Evolutionary conservation across 1,140 invertebrate species (phyloP).

Genomic region (Bombus haemorrhoidalis): DNA sequence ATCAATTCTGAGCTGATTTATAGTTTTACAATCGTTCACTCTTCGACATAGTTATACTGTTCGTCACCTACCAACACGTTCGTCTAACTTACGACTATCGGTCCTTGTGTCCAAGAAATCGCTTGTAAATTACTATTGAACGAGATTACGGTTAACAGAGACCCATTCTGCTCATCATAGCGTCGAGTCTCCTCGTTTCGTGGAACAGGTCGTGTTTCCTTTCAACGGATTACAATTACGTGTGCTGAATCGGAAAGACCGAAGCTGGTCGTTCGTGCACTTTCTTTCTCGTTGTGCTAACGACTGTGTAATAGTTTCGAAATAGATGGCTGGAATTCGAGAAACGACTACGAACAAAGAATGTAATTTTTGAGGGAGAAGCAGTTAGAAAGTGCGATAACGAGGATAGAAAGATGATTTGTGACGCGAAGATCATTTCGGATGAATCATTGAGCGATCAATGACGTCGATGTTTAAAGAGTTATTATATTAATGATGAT

Average conservation of each 20-base stretch:
- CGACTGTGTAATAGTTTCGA: neutral
- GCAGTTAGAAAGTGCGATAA: neutral
- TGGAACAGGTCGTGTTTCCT: neutral
- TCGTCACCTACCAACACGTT: too few species aligned
- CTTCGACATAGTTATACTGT: too few species aligned
- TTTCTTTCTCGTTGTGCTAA: neutral
- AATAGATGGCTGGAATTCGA: neutral
- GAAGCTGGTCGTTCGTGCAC: neutral
- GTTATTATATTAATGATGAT: too few species aligned
- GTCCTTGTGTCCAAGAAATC: slow-evolving; percentile 21
- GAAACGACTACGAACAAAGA: neutral
- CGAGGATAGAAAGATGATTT: neutral
- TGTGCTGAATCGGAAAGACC: neutral
- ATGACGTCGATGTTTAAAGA: neutral
- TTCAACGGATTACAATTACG: slow-evolving; percentile 12
- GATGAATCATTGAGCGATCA: neutral
- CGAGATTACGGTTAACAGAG: slow-evolving; percentile 32
- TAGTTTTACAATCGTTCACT: too few species aligned
- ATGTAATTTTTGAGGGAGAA: neutral
- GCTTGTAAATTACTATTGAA: slow-evolving; percentile 42
- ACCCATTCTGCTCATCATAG: neutral
- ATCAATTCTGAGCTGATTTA: too few species aligned
- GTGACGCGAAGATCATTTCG: neutral
- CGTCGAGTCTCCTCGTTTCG: too few species aligned
- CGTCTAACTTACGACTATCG: too few species aligned